Conservation (phyloP, 2,797 vertebrate species). For the Muscicapa comitata region DNA sequence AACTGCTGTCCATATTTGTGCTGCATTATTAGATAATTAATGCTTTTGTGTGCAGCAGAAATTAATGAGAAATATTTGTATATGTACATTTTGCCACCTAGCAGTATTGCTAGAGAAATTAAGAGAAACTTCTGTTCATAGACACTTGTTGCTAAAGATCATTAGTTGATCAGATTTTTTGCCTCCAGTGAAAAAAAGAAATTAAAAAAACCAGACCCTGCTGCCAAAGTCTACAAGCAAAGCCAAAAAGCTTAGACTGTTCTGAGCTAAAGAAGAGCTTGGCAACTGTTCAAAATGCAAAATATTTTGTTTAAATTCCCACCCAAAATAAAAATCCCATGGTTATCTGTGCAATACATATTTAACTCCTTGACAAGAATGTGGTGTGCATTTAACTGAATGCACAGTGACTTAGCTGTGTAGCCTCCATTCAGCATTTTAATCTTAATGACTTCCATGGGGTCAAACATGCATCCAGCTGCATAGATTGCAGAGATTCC, state of each 20-base stretch:
- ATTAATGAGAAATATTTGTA: neutral
- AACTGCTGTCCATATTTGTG: neutral
- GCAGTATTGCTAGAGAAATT: neutral
- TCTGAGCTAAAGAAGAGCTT: neutral
- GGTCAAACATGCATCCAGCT: neutral
- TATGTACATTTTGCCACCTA: neutral
- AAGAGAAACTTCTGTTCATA: neutral
- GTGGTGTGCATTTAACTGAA: neutral
- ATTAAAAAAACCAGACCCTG: neutral
- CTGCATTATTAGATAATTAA: neutral
- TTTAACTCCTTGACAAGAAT: neutral
- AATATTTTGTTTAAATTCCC: neutral
- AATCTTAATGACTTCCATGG: neutral
- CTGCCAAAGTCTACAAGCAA: neutral
- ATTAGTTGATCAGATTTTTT: neutral
- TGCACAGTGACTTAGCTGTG: neutral
- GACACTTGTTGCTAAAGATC: neutral
- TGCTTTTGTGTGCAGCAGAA: neutral
- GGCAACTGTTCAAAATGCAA: neutral
- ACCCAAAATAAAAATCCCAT: neutral
- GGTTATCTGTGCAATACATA: neutral
- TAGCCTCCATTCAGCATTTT: neutral
- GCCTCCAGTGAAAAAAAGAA: neutral
- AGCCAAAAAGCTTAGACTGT: neutral
- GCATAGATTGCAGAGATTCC: neutral